These are phyloP conservation scores for Rhinolophus ferrumequinum DNA, from an alignment of 2,113 vertebrate genomes.

Conservation along the genomic window DNA sequence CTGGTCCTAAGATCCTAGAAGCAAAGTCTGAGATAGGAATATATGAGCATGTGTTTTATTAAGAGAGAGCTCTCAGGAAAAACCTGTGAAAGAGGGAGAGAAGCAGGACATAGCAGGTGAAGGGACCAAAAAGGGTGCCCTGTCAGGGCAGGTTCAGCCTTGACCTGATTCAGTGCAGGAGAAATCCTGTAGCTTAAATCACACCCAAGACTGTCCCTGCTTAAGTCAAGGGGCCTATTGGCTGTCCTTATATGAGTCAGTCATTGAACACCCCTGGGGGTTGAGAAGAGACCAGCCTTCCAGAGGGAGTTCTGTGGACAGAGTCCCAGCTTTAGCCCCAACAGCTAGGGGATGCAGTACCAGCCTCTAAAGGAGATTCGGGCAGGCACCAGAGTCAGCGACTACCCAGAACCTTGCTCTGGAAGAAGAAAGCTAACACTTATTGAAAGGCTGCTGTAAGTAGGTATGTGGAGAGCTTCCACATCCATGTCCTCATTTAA, in stretches of 20 bases:
- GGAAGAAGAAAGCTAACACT: background rate
- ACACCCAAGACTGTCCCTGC: background rate
- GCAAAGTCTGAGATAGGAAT: background rate
- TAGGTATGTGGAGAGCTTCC: background rate
- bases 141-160: background rate
- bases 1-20: background rate
- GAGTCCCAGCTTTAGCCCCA: background rate
- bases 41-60: background rate
- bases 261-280: background rate
- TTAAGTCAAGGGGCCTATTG: background rate
- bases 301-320: background rate
- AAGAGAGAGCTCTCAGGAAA: background rate
- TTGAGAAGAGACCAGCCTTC: rapidly evolving
- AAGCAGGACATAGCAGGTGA: background rate
- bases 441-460: background rate
- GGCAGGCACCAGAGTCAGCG: background rate
- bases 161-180: background rate
- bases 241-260: background rate
- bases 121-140: background rate
- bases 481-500: background rate
- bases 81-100: background rate
- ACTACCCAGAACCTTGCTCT: background rate
- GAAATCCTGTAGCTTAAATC: background rate
- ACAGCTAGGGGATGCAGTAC: background rate
- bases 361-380: background rate